A percentile compares a stretch with the other conserved stretches of the same genome.
Conservation (phyloP, 2,888 invertebrate species). For the Hipparchia sbordonii region DNA sequence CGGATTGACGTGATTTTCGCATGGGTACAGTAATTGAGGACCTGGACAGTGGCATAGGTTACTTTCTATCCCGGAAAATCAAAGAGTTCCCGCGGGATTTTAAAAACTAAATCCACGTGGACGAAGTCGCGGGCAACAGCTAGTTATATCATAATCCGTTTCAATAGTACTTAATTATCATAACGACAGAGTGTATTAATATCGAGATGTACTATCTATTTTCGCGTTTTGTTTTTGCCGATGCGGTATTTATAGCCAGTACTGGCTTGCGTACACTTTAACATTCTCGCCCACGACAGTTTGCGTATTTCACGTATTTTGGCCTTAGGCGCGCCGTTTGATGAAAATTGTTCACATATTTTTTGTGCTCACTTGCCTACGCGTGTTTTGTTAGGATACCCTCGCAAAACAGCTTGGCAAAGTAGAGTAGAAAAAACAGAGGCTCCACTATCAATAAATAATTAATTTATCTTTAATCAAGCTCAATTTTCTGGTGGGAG, state of each 20-base stretch:
- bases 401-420: neutral
- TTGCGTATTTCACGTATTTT: conserved; percentile 5
- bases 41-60: no score
- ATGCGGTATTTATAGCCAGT: conserved; percentile 1
- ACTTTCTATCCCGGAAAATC: no score
- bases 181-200: neutral
- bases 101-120: no score
- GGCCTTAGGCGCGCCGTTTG: neutral
- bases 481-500: no score
- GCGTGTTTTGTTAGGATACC: neutral
- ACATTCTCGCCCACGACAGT: neutral
- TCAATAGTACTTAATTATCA: neutral
- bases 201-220: neutral
- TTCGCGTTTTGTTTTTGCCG: neutral
- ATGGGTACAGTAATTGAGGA: no score
- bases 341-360: neutral
- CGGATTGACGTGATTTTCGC: no score
- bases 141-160: no score
- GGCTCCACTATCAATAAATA: neutral
- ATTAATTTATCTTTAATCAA: neutral
- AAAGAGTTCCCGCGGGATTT: no score
- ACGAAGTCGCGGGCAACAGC: no score
- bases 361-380: neutral
- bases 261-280: neutral
- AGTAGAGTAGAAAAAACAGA: no score